Conservation (phyloP, 2,888 invertebrate species). For the Drosophila niveifrons region DNA sequence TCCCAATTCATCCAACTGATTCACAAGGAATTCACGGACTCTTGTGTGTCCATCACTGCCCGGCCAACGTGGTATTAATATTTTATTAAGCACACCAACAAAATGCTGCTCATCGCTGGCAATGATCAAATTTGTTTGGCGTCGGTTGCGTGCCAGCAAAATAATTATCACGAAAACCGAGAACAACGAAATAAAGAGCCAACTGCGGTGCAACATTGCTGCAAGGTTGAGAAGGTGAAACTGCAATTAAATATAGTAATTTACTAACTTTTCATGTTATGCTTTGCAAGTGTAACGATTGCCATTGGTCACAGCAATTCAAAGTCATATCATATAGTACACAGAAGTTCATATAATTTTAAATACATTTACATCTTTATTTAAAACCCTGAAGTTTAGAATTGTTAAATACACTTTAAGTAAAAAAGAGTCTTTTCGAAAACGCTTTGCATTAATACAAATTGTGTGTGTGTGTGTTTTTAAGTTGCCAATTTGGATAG, state of each 20-base stretch:
- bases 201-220: conserved; percentile 14
- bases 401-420: conserved; percentile 22
- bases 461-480: conserved; percentile 1
- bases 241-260: not conserved
- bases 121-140: not conserved
- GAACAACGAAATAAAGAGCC: not conserved
- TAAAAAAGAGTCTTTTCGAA: conserved; percentile 15
- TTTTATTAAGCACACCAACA: conserved; percentile 11
- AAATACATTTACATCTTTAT: conserved; percentile 46
- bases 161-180: conserved; percentile 14
- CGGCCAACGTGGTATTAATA: conserved; percentile 39
- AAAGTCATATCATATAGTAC: not conserved
- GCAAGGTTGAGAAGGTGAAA: not conserved
- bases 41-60: conserved; percentile 32
- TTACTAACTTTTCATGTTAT: not conserved
- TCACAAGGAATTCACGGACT: conserved; percentile 28
- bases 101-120: conserved; percentile 38
- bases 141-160: not conserved
- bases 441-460: conserved; percentile 15
- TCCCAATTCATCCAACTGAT: conserved; percentile 32
- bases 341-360: not conserved
- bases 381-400: conserved; percentile 27
- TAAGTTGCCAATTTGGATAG: conserved; percentile 7
- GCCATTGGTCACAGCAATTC: conserved; percentile 13
- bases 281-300: not conserved